Evolutionary conservation across 2,113 vertebrate genomes (phyloP).

Genomic region (Caranx ignobilis): DNA sequence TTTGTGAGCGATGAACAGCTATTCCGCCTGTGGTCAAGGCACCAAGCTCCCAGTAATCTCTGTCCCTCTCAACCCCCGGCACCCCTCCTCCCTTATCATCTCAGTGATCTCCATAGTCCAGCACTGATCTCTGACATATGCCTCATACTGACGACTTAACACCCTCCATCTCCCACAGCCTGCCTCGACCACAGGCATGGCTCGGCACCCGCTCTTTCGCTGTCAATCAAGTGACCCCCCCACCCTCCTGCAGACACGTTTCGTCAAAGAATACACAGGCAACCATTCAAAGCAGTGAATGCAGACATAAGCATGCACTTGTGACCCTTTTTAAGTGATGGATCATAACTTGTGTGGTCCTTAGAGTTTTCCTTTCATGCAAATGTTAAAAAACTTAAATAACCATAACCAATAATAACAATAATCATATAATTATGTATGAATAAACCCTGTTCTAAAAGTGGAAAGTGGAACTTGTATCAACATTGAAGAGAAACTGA

Average conservation of each 20-base stretch:
- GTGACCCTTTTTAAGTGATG: slow-evolving; percentile 31
- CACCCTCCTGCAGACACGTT: not conserved
- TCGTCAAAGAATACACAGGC: slow-evolving; percentile 40
- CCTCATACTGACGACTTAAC: slow-evolving; percentile 78
- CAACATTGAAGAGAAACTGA: not conserved
- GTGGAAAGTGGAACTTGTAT: not conserved
- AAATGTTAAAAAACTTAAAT: not conserved
- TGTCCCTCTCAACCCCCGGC: slow-evolving; percentile 32
- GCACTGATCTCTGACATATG: slow-evolving; percentile 77
- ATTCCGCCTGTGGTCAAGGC: slow-evolving; percentile 55
- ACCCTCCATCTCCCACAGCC: slow-evolving; percentile 62
- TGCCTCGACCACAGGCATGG: slow-evolving; percentile 60
- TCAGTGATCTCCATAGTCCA: slow-evolving; percentile 59
- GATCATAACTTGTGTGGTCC: no score
- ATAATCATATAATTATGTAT: not conserved
- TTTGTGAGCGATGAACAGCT: slow-evolving; percentile 41
- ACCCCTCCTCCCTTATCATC: slow-evolving; percentile 52
- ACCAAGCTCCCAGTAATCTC: slow-evolving; percentile 68
- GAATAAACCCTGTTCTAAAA: not conserved
- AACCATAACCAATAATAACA: not conserved
- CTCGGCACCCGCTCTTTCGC: slow-evolving; percentile 39
- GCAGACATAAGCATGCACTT: not conserved
- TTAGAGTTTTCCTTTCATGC: not conserved
- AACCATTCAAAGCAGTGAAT: slow-evolving; percentile 47
- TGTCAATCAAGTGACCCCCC: slow-evolving; percentile 56